phyloP scores from a whole-genome alignment of 1,140 invertebrate genomes.

The Leguminivora glycinivorella region DNA sequence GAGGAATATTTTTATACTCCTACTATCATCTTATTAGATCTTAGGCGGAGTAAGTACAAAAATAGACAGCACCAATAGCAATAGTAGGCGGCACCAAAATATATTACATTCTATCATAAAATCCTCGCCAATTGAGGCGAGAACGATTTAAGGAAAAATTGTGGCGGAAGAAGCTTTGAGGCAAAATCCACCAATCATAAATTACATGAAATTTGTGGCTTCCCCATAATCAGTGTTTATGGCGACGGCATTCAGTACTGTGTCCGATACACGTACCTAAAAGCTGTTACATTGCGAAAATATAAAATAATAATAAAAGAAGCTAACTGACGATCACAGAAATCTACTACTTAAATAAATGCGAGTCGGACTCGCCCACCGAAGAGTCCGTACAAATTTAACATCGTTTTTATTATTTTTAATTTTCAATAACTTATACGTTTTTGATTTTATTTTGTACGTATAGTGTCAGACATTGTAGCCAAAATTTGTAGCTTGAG shows the following conservation, averaged over 20 bases:
- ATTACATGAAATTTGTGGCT: slow-evolving; percentile 22
- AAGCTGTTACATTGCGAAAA: neutral
- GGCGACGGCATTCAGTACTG: neutral
- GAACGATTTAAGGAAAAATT: slow-evolving; percentile 12
- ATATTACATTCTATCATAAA: neutral
- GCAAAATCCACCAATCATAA: slow-evolving; percentile 25
- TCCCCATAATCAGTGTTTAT: slow-evolving; percentile 27
- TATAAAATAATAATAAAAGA: neutral
- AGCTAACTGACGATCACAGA: too few species aligned
- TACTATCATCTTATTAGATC: neutral
- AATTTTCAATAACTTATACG: too few species aligned
- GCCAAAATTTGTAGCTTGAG: too few species aligned
- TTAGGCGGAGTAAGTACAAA: neutral
- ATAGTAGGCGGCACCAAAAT: neutral
- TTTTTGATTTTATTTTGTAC: too few species aligned
- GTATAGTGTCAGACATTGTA: too few species aligned
- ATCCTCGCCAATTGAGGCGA: neutral
- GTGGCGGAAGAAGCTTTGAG: slow-evolving; percentile 6
- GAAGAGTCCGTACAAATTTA: too few species aligned
- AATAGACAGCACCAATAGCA: neutral
- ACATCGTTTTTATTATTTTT: too few species aligned
- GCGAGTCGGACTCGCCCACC: too few species aligned
- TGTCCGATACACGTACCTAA: neutral
- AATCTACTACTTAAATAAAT: too few species aligned
- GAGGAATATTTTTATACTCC: neutral